A percentile compares a stretch with the other conserved stretches of the same genome.
Evolutionary conservation across 2,797 vertebrate genomes (phyloP).

Genomic region (Platyrinchus mystaceus): DNA sequence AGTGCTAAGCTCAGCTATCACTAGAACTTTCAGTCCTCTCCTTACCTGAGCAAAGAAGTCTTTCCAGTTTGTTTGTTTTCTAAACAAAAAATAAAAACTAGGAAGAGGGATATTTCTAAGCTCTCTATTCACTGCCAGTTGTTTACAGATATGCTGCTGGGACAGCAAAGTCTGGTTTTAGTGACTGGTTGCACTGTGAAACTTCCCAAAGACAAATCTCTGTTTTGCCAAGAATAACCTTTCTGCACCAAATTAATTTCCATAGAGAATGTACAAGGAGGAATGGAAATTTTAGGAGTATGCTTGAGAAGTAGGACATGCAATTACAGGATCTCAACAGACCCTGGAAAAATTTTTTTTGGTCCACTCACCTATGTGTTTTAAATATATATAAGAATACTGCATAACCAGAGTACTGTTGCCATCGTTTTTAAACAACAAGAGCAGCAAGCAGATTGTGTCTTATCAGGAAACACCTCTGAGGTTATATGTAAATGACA

Average conservation of each 20-base stretch:
- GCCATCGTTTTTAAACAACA: background rate
- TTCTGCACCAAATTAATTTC: conserved; percentile 47
- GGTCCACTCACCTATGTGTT: background rate
- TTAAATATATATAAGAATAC: background rate
- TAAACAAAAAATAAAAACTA: background rate
- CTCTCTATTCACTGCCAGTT: conserved; percentile 33
- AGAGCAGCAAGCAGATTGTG: background rate
- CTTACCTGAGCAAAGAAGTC: background rate
- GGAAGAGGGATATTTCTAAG: conserved; percentile 33
- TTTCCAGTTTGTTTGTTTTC: conserved; percentile 40
- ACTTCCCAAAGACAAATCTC: conserved; percentile 5
- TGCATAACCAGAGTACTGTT: background rate
- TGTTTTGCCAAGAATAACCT: conserved; percentile 65
- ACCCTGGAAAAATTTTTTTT: background rate
- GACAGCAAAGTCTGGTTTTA: conserved; percentile 35
- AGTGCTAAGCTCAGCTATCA: background rate
- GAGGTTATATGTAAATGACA: background rate
- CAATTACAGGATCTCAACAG: background rate
- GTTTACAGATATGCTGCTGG: conserved; percentile 51
- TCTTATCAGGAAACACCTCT: background rate
- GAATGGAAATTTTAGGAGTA: conserved; percentile 60
- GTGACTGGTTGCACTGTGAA: conserved; percentile 45
- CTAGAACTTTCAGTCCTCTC: conserved; percentile 12
- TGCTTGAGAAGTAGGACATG: background rate
- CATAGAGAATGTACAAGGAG: background rate